Evolutionary conservation across 2,797 vertebrate genomes (phyloP), one percentile per base, ranked within the genome.

Genomic region (Enteromius treurensis): DNA sequence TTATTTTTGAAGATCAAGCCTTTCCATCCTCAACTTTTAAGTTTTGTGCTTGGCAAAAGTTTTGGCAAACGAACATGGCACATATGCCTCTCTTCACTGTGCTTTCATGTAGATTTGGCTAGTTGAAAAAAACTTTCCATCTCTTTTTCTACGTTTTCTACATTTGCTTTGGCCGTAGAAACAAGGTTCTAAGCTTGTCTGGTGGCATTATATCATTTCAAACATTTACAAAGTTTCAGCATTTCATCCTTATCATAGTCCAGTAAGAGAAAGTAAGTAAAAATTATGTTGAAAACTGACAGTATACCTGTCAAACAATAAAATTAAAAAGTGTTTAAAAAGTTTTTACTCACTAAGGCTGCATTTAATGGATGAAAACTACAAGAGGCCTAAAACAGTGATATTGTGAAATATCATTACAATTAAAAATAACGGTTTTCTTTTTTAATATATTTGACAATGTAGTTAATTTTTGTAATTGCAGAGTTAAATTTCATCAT

Each of bases 151-250:
- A 51, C 32, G 60, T 60, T 29, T 58, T 37, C 19, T 51, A 67
- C 62, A 26, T 53, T 68, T 82, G 23, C 47, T 58, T 58, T 77
- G 34, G 76, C 17, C 11, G 13, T 45, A 58, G 71, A 76, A 32
- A 53, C 13, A 23, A 55, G 45, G 2, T 37, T 73, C 26, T 32
- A 45, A 81, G 79, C 19, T 69, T 40, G n/a, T 71, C 67, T 71
- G 37, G 47, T n/a, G 3, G 62, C 62, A 79, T 47, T 79, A 40
- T 42, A 79, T 79, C 13, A 51, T 79, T 51, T 79, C 45, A 79
- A 68, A 53, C 29, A 47, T 73, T 73, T 62, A 81, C 10, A 8
- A 34, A 71, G 53, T 71, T 81, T 42, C 60, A 42, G 19, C 8
- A 64, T 74, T 74, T 62, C n/a, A 26, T 23, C 23, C 40, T 42